Conservation (phyloP, 1,140 invertebrate species). For the Laupala kohalensis region DNA sequence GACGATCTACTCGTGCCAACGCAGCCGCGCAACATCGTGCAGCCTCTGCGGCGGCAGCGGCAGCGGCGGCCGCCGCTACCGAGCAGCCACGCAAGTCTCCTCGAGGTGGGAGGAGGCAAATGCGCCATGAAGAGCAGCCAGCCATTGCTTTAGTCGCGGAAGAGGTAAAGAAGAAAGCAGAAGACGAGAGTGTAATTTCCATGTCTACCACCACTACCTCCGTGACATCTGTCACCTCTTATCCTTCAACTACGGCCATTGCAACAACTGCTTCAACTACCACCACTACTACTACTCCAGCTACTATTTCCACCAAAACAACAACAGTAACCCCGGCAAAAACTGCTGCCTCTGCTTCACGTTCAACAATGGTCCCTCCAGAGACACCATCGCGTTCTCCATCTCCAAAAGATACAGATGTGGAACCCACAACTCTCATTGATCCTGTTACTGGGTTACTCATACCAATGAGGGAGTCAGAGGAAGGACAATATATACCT, state of each 20-base stretch:
- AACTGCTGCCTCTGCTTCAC: slow-evolving; percentile 20
- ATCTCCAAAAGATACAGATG: slow-evolving; percentile 21
- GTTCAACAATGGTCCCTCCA: no score
- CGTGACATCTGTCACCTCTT: no score
- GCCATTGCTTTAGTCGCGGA: slow-evolving; percentile 16
- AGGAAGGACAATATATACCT: slow-evolving; percentile 56
- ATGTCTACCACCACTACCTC: no score
- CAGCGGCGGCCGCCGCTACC: neutral
- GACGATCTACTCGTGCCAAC: neutral
- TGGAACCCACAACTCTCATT: slow-evolving; percentile 46
- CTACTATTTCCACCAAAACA: neutral
- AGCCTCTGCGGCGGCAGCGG: neutral
- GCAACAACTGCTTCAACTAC: neutral
- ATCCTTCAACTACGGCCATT: neutral
- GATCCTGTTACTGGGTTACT: slow-evolving; percentile 65
- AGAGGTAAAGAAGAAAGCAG: slow-evolving; percentile 16
- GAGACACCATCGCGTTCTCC: no score
- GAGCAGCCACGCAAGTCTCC: slow-evolving; percentile 14
- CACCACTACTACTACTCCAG: neutral
- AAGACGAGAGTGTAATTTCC: slow-evolving; percentile 11
- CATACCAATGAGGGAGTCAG: slow-evolving; percentile 53
- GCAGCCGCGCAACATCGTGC: neutral
- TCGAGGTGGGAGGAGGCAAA: slow-evolving; percentile 6
- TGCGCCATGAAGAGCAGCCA: neutral
- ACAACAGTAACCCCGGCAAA: slow-evolving; percentile 14